Evolutionary conservation across 2,888 invertebrate genomes (phyloP), one percentile per base, ranked within the genome.

Genomic region (Boloria selene): DNA sequence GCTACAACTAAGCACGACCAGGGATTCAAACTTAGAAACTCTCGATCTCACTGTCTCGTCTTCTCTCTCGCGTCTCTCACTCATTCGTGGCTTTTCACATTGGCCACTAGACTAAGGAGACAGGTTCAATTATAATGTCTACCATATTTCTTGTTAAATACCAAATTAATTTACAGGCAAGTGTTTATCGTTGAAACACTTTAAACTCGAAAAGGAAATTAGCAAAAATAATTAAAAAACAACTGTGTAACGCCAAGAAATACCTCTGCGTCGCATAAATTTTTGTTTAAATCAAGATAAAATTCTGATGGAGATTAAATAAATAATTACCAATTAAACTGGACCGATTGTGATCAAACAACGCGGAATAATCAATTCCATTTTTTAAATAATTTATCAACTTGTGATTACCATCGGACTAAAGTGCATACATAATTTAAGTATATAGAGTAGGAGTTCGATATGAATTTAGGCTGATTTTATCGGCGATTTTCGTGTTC

Each of bases 361-460:
- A 80, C 82, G 79, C 74, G 74, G 77, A 80, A 82, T 85, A 88
- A 90, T 90, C 86, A 89, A 87, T 88, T 84, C 79, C 77, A 87
- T 89, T 87, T 88, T 85, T 84, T 81, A 76, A 77, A 84, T 86
- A 85, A 90, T 90, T 86, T 86, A 89, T 90, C 90, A 89, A 81
- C 67, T 3, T 0, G 38, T 61, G 88, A 90, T 89, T 80, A 79
- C 69, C 75, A 89, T 90, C 89, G 72, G 67, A 76, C 78, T 79
- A 80, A 81, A 79, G 74, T 74, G 47, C 31, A 17, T 4, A 16
- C 16, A 26, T 77, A 26, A 13, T 47, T 13, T 26, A 31, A 14
- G 58, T 47, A 47, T 47, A 47, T 58, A 45, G 49, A 47, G n/a
- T 47, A 47, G 5, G 44, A 4, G 7, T 17, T 13, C n/a, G 22